A percentile compares a stretch with the other conserved stretches of the same genome.
These are phyloP conservation scores for Cynoglossus semilaevis DNA, from an alignment of 2,113 vertebrate species.

Conservation along the genomic window DNA sequence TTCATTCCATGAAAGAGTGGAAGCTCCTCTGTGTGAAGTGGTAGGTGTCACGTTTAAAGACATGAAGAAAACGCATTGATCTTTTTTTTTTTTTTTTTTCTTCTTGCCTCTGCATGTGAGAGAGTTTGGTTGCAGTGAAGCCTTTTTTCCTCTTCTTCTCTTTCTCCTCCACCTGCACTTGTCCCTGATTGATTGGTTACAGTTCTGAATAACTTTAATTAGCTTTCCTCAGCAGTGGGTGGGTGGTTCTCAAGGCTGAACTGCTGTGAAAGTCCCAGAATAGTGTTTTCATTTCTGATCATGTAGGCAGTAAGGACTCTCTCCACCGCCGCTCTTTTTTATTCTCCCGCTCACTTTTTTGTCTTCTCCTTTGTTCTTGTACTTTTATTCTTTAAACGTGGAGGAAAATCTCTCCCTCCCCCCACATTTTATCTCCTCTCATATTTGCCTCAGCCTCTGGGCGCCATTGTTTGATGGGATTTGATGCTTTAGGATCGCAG, in stretches of 20 bases:
- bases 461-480: conserved; percentile 72
- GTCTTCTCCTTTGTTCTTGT: conserved; percentile 20
- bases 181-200: conserved; percentile 64
- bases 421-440: conserved; percentile 50
- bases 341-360: conserved; percentile 17
- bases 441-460: conserved; percentile 67
- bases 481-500: conserved; percentile 64
- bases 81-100: conserved; percentile 9
- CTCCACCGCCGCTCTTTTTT: conserved; percentile 45
- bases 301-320: conserved; percentile 52
- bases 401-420: conserved; percentile 26
- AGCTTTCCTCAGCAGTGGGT: conserved; percentile 62
- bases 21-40: conserved; percentile 40
- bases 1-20: conserved; percentile 58
- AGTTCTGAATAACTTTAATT: conserved; percentile 68
- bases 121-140: conserved; percentile 24
- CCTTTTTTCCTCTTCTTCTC: conserved; percentile 47
- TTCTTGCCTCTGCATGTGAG: conserved; percentile 20
- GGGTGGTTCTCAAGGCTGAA: conserved; percentile 50
- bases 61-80: conserved; percentile 33
- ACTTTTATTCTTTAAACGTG: conserved; percentile 22
- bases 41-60: conserved; percentile 38
- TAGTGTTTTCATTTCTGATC: conserved; percentile 51
- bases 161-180: conserved; percentile 57
- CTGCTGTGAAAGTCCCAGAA: conserved; percentile 45